Evolutionary conservation across 2,113 vertebrate species (phyloP), one percentile per base, ranked within the genome.

Genomic region (Burhinus oedicnemus): DNA sequence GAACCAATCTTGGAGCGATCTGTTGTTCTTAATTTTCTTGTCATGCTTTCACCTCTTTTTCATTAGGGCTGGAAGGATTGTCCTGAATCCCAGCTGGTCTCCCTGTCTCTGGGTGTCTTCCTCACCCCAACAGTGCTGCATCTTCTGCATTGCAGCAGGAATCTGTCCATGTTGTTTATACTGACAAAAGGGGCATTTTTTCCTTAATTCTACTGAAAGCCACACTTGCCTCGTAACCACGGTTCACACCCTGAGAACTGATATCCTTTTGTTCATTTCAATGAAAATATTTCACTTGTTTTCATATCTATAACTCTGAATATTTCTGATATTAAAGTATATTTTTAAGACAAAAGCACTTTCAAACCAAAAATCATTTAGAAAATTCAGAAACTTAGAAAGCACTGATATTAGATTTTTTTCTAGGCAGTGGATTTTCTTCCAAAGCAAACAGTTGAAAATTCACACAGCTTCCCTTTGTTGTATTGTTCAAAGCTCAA

Each of bases 161-260:
- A 44, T 30, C 13, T 38, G 36, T 30, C 26, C 19, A 21, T 25
- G 6, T 30, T 38, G 22, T 64, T 83, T n/a, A 23, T 45, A 25
- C 9, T n/a, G 34, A 25, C 27, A 71, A 29, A 70, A 38, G 6
- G 4, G 7, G 12, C 7, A 58, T 7, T 1, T 36, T 90, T 88
- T 74, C 25, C 21, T 71, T 70, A 94, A 60, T 75, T 94, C 30
- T 90, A 23, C 10, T 60, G 66, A 70, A 74, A 22, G 9, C 3
- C 17, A 26, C 0, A 2, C 10, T 40, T 52, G 9, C 8, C 2
- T 78, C 30, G 30, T 29, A 45, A 22, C 15, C 18, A 36, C 2
- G 36, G 7, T 32, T 87, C 23, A 52, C 32, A 66, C 0, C 0
- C 26, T 52, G 15, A 70, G 87, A 70, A 78, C 2, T 10, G 0